These are phyloP conservation scores for Hemicentrotus pulcherrimus DNA, from an alignment of 35 echinoderm and acorn worm species.

Conservation along the genomic window DNA sequence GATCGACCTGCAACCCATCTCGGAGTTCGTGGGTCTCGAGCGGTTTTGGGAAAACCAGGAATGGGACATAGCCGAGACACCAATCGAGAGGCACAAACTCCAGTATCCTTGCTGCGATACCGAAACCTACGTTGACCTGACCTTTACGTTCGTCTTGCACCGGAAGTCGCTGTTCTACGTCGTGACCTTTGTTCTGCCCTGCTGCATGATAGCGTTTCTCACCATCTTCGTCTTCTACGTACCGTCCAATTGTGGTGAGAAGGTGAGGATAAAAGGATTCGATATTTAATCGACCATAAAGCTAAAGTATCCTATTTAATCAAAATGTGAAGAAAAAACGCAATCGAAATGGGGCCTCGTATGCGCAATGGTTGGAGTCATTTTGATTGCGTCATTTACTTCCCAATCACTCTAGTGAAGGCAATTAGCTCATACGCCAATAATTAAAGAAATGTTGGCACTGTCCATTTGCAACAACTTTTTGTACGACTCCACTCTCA, in stretches of 20 bases:
- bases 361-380: too few species aligned
- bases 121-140: slow-evolving; percentile 78
- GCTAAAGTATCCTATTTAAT: too few species aligned
- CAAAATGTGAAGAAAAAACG: too few species aligned
- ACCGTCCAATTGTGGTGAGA: slow-evolving; percentile 89
- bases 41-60: slow-evolving; percentile 85
- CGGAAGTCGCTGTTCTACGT: slow-evolving; percentile 92
- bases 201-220: slow-evolving; percentile 79
- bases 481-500: too few species aligned
- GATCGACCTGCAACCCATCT: slow-evolving; percentile 74
- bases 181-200: slow-evolving; percentile 90
- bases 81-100: slow-evolving; percentile 69
- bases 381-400: too few species aligned
- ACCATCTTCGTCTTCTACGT: slow-evolving; percentile 96
- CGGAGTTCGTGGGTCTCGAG: slow-evolving; percentile 50
- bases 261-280: background rate
- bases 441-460: too few species aligned
- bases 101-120: slow-evolving; percentile 82
- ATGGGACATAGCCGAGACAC: slow-evolving; percentile 91
- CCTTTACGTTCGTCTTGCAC: slow-evolving; percentile 82
- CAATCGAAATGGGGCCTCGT: too few species aligned
- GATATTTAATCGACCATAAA: background rate
- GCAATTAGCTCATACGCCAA: too few species aligned
- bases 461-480: too few species aligned
- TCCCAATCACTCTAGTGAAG: too few species aligned